Percentiles rank a stretch among this genome's conserved stretches.
Evolutionary conservation across 2,797 vertebrate species (phyloP).

Genomic region (Chelon labrosus): DNA sequence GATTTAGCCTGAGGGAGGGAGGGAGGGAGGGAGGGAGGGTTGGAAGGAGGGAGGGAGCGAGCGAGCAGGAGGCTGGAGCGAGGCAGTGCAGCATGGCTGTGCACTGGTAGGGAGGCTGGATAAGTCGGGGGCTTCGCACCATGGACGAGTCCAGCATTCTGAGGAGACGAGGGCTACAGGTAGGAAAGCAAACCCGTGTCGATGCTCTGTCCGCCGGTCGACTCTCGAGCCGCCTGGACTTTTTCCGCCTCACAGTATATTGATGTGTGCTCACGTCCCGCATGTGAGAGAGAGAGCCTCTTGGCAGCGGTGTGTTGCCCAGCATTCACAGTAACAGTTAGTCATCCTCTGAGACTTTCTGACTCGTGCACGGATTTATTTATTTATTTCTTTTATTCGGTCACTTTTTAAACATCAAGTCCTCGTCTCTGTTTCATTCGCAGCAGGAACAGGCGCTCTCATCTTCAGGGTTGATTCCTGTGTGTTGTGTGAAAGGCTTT

Average conservation of each 20-base stretch:
- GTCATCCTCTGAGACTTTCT: slow-evolving; percentile 3
- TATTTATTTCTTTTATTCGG: no score
- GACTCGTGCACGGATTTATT: neutral
- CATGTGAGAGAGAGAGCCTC: slow-evolving; percentile 27
- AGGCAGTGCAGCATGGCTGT: slow-evolving; percentile 87
- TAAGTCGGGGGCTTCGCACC: slow-evolving; percentile 64
- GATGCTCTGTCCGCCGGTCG: slow-evolving; percentile 9
- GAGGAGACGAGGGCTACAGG: slow-evolving; percentile 94
- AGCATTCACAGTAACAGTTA: slow-evolving; percentile 13
- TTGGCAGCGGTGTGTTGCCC: slow-evolving; percentile 22
- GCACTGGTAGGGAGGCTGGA: slow-evolving; percentile 83
- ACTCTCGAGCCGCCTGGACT: slow-evolving; percentile 28
- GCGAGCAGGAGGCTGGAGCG: slow-evolving; percentile 56
- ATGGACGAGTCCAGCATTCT: slow-evolving; percentile 97
- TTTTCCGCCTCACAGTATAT: slow-evolving; percentile 6
- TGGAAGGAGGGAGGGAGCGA: slow-evolving; percentile 66
- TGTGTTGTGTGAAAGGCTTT: slow-evolving; percentile 41
- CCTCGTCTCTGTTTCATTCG: slow-evolving; percentile 31
- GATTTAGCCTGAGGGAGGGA: slow-evolving; percentile 85
- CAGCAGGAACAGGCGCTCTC: slow-evolving; percentile 14
- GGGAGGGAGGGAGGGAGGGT: slow-evolving; percentile 61
- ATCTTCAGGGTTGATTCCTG: slow-evolving; percentile 43
- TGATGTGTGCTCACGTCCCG: slow-evolving; percentile 27
- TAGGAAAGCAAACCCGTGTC: slow-evolving; percentile 76
- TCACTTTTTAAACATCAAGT: slow-evolving; percentile 25